Evolutionary conservation across 2,888 invertebrate species (phyloP), one percentile per base, ranked within the genome.

Genomic region (Punctoribates punctum): DNA sequence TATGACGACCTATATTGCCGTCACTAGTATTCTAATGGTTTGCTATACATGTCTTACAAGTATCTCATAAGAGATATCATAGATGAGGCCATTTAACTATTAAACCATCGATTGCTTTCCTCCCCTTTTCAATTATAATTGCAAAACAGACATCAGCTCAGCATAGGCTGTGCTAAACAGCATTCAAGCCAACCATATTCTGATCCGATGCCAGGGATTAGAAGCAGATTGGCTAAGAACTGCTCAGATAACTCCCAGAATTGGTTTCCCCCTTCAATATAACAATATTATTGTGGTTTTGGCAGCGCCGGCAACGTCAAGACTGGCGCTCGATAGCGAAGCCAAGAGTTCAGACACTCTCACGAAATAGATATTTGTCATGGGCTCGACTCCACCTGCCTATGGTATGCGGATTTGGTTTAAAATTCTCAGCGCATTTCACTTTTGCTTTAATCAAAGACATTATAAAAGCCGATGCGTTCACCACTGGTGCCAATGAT

Each of bases 331-430:
- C 17, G 65, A 67, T 15, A 72, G 70, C 8, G 34, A 42, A 29
- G 15, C 15, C 23, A n/a, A 13, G 70, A 42, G 72, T 72, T 72
- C 72, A 72, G 25, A 72, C 42, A 72, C 72, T 72, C 72, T 72
- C 72, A 72, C 72, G 72, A 72, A 72, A 72, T 72, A 46, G 46
- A 72, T 72, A 72, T 72, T 72, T 72, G 72, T 72, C 72, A 72
- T 72, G 72, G 46, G 42, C 25, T 42, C 25, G 72, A 46, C 72
- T 72, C 72, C 72, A 72, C 72, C 72, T 72, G 72, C 72, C 42
- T 27, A 72, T 72, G 72, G 72, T 72, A 72, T 72, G 72, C 72
- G 72, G 72, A 72, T 72, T 72, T 72, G 72, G 20, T 48, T 72
- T 72, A 72, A 72, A 72, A 72, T 72, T 72, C 72, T 46, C 42